These are phyloP conservation scores for Microtus oregoni DNA, from an alignment of 2,113 vertebrate species.

Conservation along the genomic window DNA sequence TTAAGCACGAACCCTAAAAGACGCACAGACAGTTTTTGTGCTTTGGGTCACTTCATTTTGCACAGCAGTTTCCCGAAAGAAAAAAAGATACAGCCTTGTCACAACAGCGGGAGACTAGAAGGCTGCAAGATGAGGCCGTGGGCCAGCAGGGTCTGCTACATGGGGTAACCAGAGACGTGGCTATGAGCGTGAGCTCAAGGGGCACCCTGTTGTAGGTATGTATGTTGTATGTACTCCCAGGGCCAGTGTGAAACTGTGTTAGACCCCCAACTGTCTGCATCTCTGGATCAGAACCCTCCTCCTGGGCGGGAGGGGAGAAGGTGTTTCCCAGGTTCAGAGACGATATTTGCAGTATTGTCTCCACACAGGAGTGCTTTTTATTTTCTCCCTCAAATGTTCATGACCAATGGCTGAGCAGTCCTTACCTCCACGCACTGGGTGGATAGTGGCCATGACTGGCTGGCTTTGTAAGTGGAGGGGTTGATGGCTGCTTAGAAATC, in stretches of 20 bases:
- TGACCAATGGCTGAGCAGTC: neutral
- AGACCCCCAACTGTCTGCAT: too few relatives aligned
- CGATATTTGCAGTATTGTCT: neutral
- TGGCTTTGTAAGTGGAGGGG: neutral
- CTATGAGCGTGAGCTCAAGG: neutral
- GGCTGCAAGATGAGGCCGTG: neutral
- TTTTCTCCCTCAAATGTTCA: neutral
- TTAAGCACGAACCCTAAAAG: neutral
- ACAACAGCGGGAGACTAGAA: neutral
- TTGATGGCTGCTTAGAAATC: conserved; percentile 1
- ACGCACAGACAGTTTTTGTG: neutral
- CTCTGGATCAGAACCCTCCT: neutral
- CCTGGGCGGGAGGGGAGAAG: neutral
- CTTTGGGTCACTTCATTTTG: conserved; percentile 9
- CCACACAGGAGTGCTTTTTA: neutral
- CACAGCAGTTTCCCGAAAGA: conserved; percentile 21
- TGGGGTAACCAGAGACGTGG: neutral
- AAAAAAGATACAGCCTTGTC: neutral
- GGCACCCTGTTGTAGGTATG: neutral
- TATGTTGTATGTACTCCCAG: neutral
- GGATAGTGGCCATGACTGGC: neutral
- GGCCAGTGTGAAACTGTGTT: neutral
- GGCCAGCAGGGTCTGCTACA: neutral
- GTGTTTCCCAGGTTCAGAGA: neutral
- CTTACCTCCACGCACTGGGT: neutral